Evolutionary conservation across 2,113 vertebrate species (phyloP).

Genomic region (Scomber japonicus): DNA sequence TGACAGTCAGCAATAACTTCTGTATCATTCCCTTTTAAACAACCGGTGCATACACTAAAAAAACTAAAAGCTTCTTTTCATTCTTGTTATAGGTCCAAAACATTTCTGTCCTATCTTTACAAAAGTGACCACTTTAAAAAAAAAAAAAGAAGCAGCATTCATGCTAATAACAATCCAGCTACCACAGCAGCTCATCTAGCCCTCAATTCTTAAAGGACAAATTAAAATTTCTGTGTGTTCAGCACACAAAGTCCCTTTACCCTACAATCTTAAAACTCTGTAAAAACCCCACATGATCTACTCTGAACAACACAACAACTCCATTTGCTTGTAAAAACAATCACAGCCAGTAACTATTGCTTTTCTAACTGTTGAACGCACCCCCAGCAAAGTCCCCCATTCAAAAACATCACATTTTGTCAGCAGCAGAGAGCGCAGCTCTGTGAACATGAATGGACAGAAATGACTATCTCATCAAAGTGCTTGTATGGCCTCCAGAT

Average conservation of each 20-base stretch:
- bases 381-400: not conserved
- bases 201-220: not conserved
- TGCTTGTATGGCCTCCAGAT: slow-evolving; percentile 38
- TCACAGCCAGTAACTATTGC: slow-evolving; percentile 5
- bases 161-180: slow-evolving; percentile 26
- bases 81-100: slow-evolving; percentile 51
- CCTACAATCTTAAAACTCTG: not conserved
- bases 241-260: not conserved
- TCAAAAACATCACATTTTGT: not conserved
- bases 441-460: not conserved
- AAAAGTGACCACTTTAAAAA: slow-evolving; percentile 4
- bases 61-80: not conserved
- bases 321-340: slow-evolving; percentile 14
- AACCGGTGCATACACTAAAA: not conserved
- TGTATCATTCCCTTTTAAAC: not conserved
- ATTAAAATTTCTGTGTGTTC: slow-evolving; percentile 15
- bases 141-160: slow-evolving; percentile 12
- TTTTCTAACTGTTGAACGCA: not conserved
- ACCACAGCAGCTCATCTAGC: slow-evolving; percentile 26
- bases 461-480: slow-evolving; percentile 55
- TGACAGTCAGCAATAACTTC: not conserved
- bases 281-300: not conserved
- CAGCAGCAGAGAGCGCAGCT: slow-evolving; percentile 29
- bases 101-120: slow-evolving; percentile 1
- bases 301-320: slow-evolving; percentile 1